Conservation (phyloP, 1,140 invertebrate species). For the Drosophila bifasciata region DNA sequence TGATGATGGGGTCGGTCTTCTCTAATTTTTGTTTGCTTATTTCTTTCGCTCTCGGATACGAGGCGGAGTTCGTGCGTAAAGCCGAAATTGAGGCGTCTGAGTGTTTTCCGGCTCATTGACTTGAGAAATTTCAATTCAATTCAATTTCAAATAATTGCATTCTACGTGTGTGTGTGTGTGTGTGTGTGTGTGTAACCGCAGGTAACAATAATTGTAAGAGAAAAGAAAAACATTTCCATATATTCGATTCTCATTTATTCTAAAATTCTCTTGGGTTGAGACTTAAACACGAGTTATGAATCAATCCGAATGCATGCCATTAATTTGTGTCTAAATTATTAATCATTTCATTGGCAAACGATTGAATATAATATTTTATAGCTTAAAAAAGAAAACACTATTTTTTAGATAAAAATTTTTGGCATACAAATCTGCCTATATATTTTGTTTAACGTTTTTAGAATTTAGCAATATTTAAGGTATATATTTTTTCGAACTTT, state of each 20-base stretch:
- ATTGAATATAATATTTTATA: no score
- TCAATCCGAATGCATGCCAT: no score
- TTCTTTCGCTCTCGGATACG: background rate
- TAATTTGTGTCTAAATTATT: no score
- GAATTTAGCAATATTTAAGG: no score
- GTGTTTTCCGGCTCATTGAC: constrained; percentile 68
- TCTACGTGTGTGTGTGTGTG: constrained; percentile 25
- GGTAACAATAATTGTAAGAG: constrained; percentile 20
- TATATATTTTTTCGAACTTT: no score
- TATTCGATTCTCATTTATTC: constrained; percentile 16
- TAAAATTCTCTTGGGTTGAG: background rate
- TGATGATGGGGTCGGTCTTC: constrained; percentile 14
- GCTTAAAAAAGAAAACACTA: no score
- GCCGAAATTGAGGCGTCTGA: constrained; percentile 47
- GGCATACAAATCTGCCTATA: no score
- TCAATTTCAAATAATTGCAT: constrained; percentile 70
- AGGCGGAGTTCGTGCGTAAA: constrained; percentile 60
- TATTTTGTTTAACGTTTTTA: no score
- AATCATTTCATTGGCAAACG: no score
- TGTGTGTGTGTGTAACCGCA: constrained; percentile 29
- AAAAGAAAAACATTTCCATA: constrained; percentile 35
- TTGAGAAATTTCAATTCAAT: constrained; percentile 61
- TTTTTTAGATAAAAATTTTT: no score
- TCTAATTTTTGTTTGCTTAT: constrained; percentile 33
- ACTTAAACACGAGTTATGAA: no score